Evolutionary conservation across 2,888 invertebrate genomes (phyloP), one percentile per base, ranked within the genome.

Genomic region (Nephrocerus scutellatus): DNA sequence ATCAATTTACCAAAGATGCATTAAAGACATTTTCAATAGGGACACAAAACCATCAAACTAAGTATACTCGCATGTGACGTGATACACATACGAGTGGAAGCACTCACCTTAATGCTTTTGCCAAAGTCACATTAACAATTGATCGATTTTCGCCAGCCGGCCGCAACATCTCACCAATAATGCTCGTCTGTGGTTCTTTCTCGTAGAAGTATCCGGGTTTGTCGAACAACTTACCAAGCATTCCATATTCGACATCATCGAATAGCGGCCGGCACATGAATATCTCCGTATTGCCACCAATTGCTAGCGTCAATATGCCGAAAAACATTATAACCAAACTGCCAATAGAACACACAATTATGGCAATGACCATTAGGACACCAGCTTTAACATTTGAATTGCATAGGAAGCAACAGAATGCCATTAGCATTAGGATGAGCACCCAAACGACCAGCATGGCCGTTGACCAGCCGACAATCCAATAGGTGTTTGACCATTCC

Each of bases 221-320:
- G 54, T 86, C 84, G 43, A 86, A 67, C 19, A 85, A 70, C 46
- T 76, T 74, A 39, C 77, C 74, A 28, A 86, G 63, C 10, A 76
- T 73, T 20, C 70, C 69, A 56, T 79, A 85, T 44, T 80, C 52
- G 5, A 79, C 77, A 40, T 75, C 68, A 46, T 77, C 81, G 70
- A 82, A 79, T 25, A 87, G 68, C 1, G 84, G 79, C 39, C 80
- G 77, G 53, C 86, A 87, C 2, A 85, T 67, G 54, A 84, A 75
- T 21, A 68, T 59, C 46, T 68, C 67, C 4, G 62, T 56, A 49
- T 69, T 68, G 16, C 68, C 68, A n/a, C 68, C 68, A 31, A 68
- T 48, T 12, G 66, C 59, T 39, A 68, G 41, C 2, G 66, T 60
- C 36, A 60, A 50, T 5, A 68, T 50, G 1, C 62, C 64, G 29